These are phyloP conservation scores for Euwallacea similis DNA, from an alignment of 1,140 invertebrate genomes.

Conservation along the genomic window DNA sequence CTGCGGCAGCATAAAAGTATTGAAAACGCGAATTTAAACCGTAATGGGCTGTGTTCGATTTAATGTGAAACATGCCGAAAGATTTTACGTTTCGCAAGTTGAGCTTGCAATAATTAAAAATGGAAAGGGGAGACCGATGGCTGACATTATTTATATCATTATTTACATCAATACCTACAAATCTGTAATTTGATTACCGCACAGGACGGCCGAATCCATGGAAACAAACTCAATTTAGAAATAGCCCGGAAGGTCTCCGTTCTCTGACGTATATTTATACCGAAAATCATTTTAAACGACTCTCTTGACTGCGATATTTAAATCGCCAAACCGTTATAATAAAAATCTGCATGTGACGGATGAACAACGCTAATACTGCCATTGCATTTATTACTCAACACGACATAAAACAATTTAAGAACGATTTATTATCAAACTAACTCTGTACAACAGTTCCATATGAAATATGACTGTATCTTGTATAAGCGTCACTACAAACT, in stretches of 20 bases:
- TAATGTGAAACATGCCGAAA: too few species aligned
- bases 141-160: too few species aligned
- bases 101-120: too few species aligned
- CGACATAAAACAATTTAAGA: slow-evolving; percentile 18
- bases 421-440: slow-evolving; percentile 16
- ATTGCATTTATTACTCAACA: slow-evolving; percentile 4
- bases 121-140: too few species aligned
- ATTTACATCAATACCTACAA: too few species aligned
- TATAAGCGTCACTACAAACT: slow-evolving; percentile 11
- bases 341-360: slow-evolving; percentile 5
- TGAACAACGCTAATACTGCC: slow-evolving; percentile 14
- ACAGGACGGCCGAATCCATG: neutral
- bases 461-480: slow-evolving; percentile 15
- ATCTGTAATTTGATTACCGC: too few species aligned
- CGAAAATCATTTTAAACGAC: neutral
- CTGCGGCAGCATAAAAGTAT: too few species aligned
- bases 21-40: too few species aligned
- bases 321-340: neutral
- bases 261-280: neutral
- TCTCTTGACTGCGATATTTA: neutral
- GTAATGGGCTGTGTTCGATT: too few species aligned
- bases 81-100: too few species aligned
- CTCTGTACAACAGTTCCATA: slow-evolving; percentile 5
- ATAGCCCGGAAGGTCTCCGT: neutral
- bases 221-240: neutral